Conservation (phyloP, 1,140 invertebrate genomes). For the Nymphalis io region DNA sequence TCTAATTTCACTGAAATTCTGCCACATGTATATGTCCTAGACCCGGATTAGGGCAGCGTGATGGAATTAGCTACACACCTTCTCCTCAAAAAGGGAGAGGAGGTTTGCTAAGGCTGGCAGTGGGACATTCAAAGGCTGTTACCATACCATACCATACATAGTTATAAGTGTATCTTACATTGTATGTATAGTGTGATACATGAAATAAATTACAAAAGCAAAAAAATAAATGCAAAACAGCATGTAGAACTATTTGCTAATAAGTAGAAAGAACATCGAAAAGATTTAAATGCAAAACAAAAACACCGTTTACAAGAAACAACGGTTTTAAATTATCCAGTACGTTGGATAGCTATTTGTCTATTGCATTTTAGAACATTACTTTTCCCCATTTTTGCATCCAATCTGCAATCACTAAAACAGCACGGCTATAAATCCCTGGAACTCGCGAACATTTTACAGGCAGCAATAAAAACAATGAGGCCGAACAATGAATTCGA, state of each 20-base stretch:
- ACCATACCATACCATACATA: too few species aligned
- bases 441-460: conserved; percentile 46
- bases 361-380: conserved; percentile 8
- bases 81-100: too few species aligned
- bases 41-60: too few species aligned
- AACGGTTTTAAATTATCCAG: background rate
- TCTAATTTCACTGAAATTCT: too few species aligned
- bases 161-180: too few species aligned
- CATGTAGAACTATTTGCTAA: background rate
- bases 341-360: background rate
- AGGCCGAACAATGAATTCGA: conserved; percentile 52
- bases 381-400: conserved; percentile 15
- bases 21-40: too few species aligned
- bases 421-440: conserved; percentile 3
- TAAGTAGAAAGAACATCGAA: background rate
- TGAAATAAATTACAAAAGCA: too few species aligned
- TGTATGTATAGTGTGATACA: too few species aligned
- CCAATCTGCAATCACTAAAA: conserved; percentile 25
- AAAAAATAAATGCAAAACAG: too few species aligned
- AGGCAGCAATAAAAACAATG: conserved; percentile 58
- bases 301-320: background rate
- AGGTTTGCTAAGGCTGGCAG: too few species aligned
- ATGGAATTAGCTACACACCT: too few species aligned
- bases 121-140: too few species aligned
- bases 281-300: background rate